Evolutionary conservation across 1,140 invertebrate genomes (phyloP), one percentile per base, ranked within the genome.

Genomic region (Pachypeltis micranthus): DNA sequence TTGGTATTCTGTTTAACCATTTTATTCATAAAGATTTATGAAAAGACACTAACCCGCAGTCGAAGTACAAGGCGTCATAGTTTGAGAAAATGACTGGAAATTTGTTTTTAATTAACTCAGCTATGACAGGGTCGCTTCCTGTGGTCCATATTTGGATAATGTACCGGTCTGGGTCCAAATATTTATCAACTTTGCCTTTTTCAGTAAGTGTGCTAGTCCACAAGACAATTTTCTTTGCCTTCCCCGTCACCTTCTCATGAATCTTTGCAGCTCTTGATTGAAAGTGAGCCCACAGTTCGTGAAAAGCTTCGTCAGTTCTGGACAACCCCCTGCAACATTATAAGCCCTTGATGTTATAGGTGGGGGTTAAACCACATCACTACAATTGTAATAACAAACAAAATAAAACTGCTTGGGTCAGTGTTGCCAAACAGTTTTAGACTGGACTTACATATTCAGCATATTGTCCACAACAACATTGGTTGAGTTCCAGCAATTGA

Each of bases 191-290:
- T 67, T 83, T 81, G 2, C 80, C 76, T 64, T 77, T 78, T 21
- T 83, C 80, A 0, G 88, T 91, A 1, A 93, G 72, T 0, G 81
- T 82, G 68, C 87, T 91, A 0, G 90, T 91, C 89, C 90, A 93
- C n/a, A 92, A 68, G 44, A 91, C 80, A 1, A 83, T 78, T 0
- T 82, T 81, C 16, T 85, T 72, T 26, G 81, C 72, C 66, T 81
- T 81, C 0, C 78, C 80, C 10, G 25, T 21, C n/a, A 34, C 70
- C 69, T 64, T 79, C 12, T 61, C 54, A n/a, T 65, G 29, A 21
- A 66, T 58, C 34, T 56, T 21, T 24, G 63, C 27, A 26, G 63
- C 69, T 63, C 59, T 47, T 4, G 62, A 54, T 54, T 67, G 63
- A 72, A 89, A 91, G 65, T 84, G 75, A 58, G 83, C 77, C 90